Conservation (phyloP, 2,113 vertebrate species). For the Amphiprion ocellaris region DNA sequence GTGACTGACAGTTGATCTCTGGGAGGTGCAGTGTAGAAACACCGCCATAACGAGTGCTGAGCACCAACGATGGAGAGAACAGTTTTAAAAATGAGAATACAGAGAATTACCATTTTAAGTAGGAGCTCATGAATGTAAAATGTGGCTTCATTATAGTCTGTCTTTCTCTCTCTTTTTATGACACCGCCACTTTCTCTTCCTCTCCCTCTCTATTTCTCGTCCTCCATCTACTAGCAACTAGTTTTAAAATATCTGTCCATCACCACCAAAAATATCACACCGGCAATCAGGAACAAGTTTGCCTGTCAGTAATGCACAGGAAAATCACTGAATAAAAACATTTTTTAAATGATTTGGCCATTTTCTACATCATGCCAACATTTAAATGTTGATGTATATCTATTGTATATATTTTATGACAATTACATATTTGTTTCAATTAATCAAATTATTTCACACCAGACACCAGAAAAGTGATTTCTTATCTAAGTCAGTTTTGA, state of each 20-base stretch:
- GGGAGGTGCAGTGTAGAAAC: conserved; percentile 24
- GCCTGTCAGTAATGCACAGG: neutral
- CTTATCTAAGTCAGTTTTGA: no score
- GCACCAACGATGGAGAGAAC: conserved; percentile 48
- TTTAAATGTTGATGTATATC: neutral
- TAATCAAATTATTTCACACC: no score
- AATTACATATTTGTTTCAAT: no score
- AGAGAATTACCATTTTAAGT: conserved; percentile 57
- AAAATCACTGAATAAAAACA: neutral
- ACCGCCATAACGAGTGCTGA: conserved; percentile 51
- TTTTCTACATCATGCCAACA: neutral
- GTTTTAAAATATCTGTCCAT: conserved; percentile 44
- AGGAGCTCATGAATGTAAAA: conserved; percentile 54
- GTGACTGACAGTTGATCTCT: conserved; percentile 61
- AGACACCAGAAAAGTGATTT: no score
- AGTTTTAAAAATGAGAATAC: conserved; percentile 47
- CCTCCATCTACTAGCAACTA: neutral
- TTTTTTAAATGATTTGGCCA: neutral
- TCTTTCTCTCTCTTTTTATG: neutral
- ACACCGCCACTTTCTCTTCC: neutral
- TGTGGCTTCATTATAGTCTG: conserved; percentile 42
- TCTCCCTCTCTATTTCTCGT: neutral
- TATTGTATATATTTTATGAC: no score
- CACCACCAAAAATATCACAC: conserved; percentile 4
- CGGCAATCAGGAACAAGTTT: neutral